Evolutionary conservation across 1,140 invertebrate species (phyloP).

Genomic region (Patella vulgata): DNA sequence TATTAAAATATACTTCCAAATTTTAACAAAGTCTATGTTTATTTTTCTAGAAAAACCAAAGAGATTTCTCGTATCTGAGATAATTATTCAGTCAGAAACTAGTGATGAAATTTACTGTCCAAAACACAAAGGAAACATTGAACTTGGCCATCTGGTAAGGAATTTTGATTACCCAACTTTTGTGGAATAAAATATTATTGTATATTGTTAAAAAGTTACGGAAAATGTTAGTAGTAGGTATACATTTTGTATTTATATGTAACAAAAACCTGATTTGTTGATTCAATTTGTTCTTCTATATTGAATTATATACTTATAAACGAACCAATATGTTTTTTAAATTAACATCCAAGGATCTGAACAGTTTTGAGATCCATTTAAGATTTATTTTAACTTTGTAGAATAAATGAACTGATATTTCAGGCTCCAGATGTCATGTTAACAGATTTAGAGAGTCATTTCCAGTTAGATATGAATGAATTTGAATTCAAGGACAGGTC

Average conservation of each 20-base stretch:
- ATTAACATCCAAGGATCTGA: no score
- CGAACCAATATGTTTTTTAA: neutral
- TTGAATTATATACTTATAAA: no score
- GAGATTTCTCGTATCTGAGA: constrained; percentile 38
- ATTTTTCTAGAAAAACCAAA: constrained; percentile 5
- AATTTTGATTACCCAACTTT: constrained; percentile 3
- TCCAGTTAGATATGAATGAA: constrained; percentile 43
- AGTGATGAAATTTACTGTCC: constrained; percentile 38
- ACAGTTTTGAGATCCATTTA: no score
- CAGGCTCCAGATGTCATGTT: constrained; percentile 61
- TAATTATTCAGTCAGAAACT: constrained; percentile 36
- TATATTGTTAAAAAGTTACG: no score
- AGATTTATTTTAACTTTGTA: no score
- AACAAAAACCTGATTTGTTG: neutral
- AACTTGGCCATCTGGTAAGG: constrained; percentile 42
- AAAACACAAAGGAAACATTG: constrained; percentile 38
- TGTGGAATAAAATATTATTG: no score
- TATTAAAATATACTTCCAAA: no score
- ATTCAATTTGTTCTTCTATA: constrained; percentile 5
- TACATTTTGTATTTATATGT: neutral
- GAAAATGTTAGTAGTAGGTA: neutral
- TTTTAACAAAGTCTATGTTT: no score
- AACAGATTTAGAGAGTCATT: constrained; percentile 47
- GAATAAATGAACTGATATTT: no score
- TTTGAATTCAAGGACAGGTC: constrained; percentile 56